Evolutionary conservation across 1,140 invertebrate genomes (phyloP).

Genomic region (Lordiphosa clarofinis): DNA sequence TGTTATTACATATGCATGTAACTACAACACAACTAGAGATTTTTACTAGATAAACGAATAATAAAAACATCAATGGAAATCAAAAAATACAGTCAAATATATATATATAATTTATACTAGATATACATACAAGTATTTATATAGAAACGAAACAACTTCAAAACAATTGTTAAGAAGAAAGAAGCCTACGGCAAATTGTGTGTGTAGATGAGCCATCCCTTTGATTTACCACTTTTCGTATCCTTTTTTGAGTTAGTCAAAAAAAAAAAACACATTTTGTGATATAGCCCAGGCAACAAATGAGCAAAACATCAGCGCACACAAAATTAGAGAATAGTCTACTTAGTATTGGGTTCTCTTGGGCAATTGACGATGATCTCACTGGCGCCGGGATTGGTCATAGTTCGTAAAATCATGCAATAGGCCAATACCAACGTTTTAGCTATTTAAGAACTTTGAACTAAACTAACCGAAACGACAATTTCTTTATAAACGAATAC

Average conservation of each 20-base stretch:
- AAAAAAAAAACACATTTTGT: constrained; percentile 20
- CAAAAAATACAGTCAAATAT: constrained; percentile 10
- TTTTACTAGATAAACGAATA: constrained; percentile 31
- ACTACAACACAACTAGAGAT: constrained; percentile 11
- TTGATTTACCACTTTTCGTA: too few species aligned
- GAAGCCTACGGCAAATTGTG: not conserved
- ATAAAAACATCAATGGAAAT: constrained; percentile 15
- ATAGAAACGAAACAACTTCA: not conserved
- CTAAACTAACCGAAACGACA: constrained; percentile 40
- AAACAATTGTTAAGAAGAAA: constrained; percentile 1
- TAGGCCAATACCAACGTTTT: constrained; percentile 71
- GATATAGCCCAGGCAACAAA: constrained; percentile 10
- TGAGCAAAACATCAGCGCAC: constrained; percentile 8
- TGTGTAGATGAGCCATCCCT: too few species aligned
- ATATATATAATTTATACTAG: constrained; percentile 5
- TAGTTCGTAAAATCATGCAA: constrained; percentile 60
- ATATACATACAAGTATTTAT: constrained; percentile 1
- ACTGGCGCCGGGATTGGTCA: not conserved
- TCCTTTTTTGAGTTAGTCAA: too few species aligned
- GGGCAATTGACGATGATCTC: too few species aligned
- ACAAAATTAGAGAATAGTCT: not conserved
- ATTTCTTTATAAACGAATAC: constrained; percentile 39
- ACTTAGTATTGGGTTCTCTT: too few species aligned
- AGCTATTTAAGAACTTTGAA: constrained; percentile 54
- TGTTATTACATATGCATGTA: constrained; percentile 1